These are phyloP conservation scores for Mesoclemmys tuberculata DNA, from an alignment of 2,113 vertebrate species.

Conservation along the genomic window DNA sequence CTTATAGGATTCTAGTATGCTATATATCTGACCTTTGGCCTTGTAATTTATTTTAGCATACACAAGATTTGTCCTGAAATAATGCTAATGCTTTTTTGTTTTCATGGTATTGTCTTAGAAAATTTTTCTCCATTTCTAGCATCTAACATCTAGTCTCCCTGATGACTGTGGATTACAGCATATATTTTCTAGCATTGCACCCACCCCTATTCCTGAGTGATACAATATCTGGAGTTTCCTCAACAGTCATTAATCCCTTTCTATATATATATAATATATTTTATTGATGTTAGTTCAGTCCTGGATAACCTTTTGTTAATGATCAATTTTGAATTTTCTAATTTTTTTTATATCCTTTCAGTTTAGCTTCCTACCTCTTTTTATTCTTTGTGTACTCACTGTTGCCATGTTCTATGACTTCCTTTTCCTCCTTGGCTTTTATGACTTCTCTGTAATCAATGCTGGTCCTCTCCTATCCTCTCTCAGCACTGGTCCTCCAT, in stretches of 20 bases:
- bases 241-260: neutral
- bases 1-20: neutral
- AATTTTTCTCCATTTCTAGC: neutral
- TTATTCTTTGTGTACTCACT: neutral
- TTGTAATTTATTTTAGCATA: neutral
- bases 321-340: neutral
- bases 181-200: neutral
- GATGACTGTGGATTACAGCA: neutral
- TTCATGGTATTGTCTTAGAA: neutral
- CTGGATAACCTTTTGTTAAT: neutral
- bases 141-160: neutral
- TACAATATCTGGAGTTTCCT: accelerated
- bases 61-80: neutral
- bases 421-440: neutral
- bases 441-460: neutral
- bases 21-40: neutral
- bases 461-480: neutral
- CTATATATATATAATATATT: neutral
- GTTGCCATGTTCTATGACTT: neutral
- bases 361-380: neutral
- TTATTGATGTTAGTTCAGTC: neutral
- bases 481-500: neutral
- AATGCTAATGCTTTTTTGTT: neutral
- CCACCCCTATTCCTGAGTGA: neutral
- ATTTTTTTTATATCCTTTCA: neutral